Evolutionary conservation across 2,888 invertebrate species (phyloP), one percentile per base, ranked within the genome.

Genomic region (Eupithecia vulgata): DNA sequence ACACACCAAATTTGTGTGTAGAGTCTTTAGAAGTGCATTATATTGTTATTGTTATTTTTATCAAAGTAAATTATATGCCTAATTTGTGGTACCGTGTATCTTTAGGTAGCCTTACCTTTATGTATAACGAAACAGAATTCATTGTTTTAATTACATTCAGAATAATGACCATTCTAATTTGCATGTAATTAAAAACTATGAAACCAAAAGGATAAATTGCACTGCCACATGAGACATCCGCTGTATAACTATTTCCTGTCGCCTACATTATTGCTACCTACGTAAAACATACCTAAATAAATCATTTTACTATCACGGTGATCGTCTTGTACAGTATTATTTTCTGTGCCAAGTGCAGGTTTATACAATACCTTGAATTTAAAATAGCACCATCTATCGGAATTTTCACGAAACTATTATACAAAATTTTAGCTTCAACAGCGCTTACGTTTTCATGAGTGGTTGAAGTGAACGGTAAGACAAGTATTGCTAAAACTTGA

Each of bases 141-240:
- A n/a, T n/a, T 48, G 48, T 48, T n/a, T 48, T 48, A 3, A 48
- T 8, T 5, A n/a, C 30, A 30, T 30, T 30, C 30, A 8, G 21
- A 52, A 52, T 10, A 21, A 10, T 21, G 8, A 52, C 21, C 0
- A 52, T 52, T 48, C 10, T 57, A 61, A 34, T 21, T 17, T 52
- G 48, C 30, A 34, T 30, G 61, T 61, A 34, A 61, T 61, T 61
- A 8, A 34, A 52, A 30, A 61, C 61, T 17, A 17, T 61, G 61
- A 34, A 34, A 61, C 34, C 34, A 64, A 64, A 64, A 35, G 64
- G 40, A 64, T 15, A 65, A 21, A 66, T 64, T 21, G 64, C 17
- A n/a, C 35, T 37, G 37, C 35, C 37, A 37, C 79, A 79, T 82
- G 80, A 85, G 68, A 83, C 84, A 85, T 73, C 30, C 67, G 67